phyloP scores from a whole-genome alignment of 2,888 invertebrate genomes.

The Hoplodrina blanda region DNA sequence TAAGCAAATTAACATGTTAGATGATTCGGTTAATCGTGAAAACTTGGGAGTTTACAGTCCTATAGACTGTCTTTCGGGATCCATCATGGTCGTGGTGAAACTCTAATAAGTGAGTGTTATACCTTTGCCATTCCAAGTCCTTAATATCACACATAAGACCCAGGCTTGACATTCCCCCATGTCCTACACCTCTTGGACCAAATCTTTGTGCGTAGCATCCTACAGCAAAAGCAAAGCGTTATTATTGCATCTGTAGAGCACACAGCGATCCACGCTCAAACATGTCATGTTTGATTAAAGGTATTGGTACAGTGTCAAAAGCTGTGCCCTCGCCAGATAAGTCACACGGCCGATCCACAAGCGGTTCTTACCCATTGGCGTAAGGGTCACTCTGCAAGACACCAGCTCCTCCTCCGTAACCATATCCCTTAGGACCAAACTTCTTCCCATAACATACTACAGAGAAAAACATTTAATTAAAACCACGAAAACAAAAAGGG shows the following conservation, averaged over 20 bases:
- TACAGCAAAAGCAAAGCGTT: conserved; percentile 90
- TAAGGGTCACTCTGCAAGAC: conserved; percentile 97
- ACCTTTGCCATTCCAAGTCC: conserved; percentile 94
- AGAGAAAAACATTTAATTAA: conserved; percentile 81
- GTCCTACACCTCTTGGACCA: conserved; percentile 98
- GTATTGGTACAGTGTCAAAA: conserved; percentile 60
- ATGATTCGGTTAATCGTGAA: conserved; percentile 70
- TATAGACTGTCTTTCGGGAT: conserved; percentile 71
- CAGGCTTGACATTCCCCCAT: conserved; percentile 96
- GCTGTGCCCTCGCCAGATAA: conserved; percentile 86
- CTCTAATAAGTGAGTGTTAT: conserved; percentile 74
- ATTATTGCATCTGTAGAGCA: conserved; percentile 80
- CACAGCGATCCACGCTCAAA: conserved; percentile 73
- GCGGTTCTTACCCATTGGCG: conserved; percentile 93
- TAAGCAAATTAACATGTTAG: conserved; percentile 77
- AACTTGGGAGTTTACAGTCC: conserved; percentile 67
- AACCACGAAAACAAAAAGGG: conserved; percentile 57
- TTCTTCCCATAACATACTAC: conserved; percentile 98
- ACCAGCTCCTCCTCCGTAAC: conserved; percentile 99
- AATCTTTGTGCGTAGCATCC: conserved; percentile 99
- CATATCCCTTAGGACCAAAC: conserved; percentile 99
- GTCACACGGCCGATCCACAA: conserved; percentile 77
- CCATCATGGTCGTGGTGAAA: conserved; percentile 68
- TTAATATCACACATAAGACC: conserved; percentile 96
- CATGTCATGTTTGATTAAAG: conserved; percentile 36